Base-by-base conservation (phyloP, 2,888 invertebrate genomes). In the Drosophila kuntzei region DNA sequence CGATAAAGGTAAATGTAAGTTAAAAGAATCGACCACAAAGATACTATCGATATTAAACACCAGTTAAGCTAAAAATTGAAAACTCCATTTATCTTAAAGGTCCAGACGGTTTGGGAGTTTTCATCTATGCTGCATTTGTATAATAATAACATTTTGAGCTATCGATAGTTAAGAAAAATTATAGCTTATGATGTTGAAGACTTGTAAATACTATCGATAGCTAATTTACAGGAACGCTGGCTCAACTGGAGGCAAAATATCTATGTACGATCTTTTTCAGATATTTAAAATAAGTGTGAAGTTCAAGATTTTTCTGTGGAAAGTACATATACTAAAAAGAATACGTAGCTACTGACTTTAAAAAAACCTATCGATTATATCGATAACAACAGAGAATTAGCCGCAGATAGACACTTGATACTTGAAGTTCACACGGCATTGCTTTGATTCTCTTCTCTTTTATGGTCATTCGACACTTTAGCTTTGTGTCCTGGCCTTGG, bases 401-500 rank as follows among this genome's bases (percentile, higher is more conserved):
- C 29, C 20, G 7, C 4, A 18, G 20, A 22, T 16, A 16, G 55
- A 55, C 32, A 51, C 60, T 51, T 14, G 39, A 54, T 39, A 32
- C 39, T 25, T 9, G n/a, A 41, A 55, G 36, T 61, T 51, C 41
- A 51, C 55, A 51, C 39, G 50, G 46, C 59, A 22, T 55, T 25
- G 11, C 16, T 59, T 41, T 34, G 41, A 25, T 44, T 54, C 14
- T 34, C 22, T 34, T 22, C 22, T 46, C 46, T 41, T 58, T 27
- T 22, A 8, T 36, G 47, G 70, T 58, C 41, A 66, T 50, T 41
- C n/a, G 74, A 71, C 36, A 76, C 58, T 46, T 37, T 9, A 32
- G 61, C 59, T 41, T 44, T 44, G 22, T 20, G 62, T 14, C 29
- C 73, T 46, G 58, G 39, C 59, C 61, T 53, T 62, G 77, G 54